Evolutionary conservation across 2,797 vertebrate genomes (phyloP).

Genomic region (Xerus rutilus): DNA sequence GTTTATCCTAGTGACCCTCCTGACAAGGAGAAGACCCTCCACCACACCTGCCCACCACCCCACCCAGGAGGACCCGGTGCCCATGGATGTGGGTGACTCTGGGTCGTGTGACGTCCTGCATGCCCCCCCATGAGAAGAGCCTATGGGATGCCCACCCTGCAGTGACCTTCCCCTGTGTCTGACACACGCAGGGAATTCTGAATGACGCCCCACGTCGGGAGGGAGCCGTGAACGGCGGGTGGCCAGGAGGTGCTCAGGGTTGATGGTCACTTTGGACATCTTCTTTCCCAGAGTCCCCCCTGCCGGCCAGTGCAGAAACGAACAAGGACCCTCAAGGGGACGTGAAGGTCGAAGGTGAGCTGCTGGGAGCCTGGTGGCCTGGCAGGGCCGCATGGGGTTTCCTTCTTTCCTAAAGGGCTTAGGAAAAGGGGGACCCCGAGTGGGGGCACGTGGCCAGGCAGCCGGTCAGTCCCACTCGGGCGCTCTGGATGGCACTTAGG

Average conservation of each 20-base stretch:
- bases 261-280: conserved; percentile 55
- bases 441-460: too few species aligned
- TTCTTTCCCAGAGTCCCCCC: conserved; percentile 84
- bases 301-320: conserved; percentile 71
- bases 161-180: too few species aligned
- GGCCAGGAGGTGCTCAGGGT: background rate
- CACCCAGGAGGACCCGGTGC: background rate
- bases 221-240: background rate
- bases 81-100: background rate
- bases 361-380: background rate
- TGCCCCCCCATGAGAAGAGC: too few species aligned
- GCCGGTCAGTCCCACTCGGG: too few species aligned
- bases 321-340: conserved; percentile 82
- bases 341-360: conserved; percentile 86
- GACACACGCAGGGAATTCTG: too few species aligned
- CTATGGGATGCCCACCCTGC: too few species aligned
- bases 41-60: background rate
- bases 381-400: background rate
- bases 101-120: too few species aligned
- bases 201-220: background rate
- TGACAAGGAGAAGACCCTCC: too few species aligned
- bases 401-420: background rate
- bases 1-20: too few species aligned
- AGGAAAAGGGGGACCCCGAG: background rate
- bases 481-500: too few species aligned